These are phyloP conservation scores for Drosophila nigrodunni DNA, from an alignment of 1,140 invertebrate genomes.

Conservation along the genomic window DNA sequence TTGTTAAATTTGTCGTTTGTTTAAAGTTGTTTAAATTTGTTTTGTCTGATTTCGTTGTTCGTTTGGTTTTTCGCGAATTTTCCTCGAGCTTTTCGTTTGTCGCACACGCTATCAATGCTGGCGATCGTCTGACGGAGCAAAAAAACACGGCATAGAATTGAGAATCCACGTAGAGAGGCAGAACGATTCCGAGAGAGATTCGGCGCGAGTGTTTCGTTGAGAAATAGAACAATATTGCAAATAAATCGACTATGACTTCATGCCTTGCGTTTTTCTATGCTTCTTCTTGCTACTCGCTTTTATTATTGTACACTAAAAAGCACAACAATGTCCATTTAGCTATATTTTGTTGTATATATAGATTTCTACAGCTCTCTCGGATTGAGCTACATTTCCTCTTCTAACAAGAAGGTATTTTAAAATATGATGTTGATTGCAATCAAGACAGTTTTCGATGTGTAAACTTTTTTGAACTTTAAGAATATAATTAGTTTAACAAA, in stretches of 20 bases:
- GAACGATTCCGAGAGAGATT: constrained; percentile 8
- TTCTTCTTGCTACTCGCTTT: constrained; percentile 44
- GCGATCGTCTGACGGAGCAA: constrained; percentile 72
- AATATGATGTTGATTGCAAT: too few relatives aligned
- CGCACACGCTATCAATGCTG: constrained; percentile 78
- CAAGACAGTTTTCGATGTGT: too few relatives aligned
- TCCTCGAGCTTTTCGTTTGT: constrained; percentile 58
- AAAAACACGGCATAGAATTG: constrained; percentile 36
- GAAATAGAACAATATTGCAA: constrained; percentile 49
- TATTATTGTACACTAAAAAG: constrained; percentile 67
- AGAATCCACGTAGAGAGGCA: constrained; percentile 15
- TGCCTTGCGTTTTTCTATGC: constrained; percentile 46
- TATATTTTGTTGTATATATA: constrained; percentile 13
- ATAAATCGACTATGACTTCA: constrained; percentile 76
- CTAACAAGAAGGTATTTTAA: too few relatives aligned
- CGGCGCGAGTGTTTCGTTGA: neutral
- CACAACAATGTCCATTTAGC: constrained; percentile 56
- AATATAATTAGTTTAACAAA: too few relatives aligned
- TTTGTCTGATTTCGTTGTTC: constrained; percentile 33
- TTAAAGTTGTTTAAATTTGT: constrained; percentile 21
- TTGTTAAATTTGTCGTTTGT: constrained; percentile 17
- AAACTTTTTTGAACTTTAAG: too few relatives aligned
- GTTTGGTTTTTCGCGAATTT: constrained; percentile 45
- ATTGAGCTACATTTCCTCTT: constrained; percentile 51
- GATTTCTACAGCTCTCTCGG: constrained; percentile 15